Evolutionary conservation across 1,140 invertebrate genomes (phyloP).

Genomic region (Euglossa dilemma): DNA sequence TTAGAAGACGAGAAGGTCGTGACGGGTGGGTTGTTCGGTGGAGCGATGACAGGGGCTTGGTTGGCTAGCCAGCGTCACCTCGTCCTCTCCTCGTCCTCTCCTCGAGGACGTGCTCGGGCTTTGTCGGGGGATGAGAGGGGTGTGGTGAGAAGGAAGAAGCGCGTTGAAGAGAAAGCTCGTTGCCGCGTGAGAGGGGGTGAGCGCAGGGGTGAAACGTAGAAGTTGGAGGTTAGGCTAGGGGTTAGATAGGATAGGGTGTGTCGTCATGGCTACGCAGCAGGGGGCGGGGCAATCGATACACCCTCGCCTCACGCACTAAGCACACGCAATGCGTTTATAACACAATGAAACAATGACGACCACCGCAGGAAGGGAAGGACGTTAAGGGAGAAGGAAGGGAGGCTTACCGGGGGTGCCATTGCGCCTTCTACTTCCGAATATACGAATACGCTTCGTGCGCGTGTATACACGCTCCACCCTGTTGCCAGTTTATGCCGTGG

Average conservation of each 20-base stretch:
- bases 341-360: conserved; percentile 79
- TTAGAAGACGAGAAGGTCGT: conserved; percentile 48
- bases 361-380: conserved; percentile 57
- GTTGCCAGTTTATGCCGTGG: conserved; percentile 13
- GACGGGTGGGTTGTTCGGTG: conserved; percentile 52
- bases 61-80: conserved; percentile 43
- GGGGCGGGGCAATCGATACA: conserved; percentile 83
- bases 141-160: not conserved
- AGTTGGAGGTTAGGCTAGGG: conserved; percentile 79
- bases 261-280: conserved; percentile 82
- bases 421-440: conserved; percentile 75
- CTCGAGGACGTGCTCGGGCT: conserved; percentile 41
- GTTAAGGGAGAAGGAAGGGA: conserved; percentile 47
- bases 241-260: conserved; percentile 81
- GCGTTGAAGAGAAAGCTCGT: conserved; percentile 41
- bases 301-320: conserved; percentile 78
- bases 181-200: conserved; percentile 27
- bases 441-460: not conserved
- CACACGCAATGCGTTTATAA: conserved; percentile 79
- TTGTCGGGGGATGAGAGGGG: conserved; percentile 39
- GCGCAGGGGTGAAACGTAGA: conserved; percentile 69
- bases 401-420: conserved; percentile 60
- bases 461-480: not conserved
- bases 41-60: conserved; percentile 51
- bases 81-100: conserved; percentile 25